Evolutionary conservation across 2,797 vertebrate genomes (phyloP), one percentile per base, ranked within the genome.

Genomic region (Gymnoscopelus microlampas): DNA sequence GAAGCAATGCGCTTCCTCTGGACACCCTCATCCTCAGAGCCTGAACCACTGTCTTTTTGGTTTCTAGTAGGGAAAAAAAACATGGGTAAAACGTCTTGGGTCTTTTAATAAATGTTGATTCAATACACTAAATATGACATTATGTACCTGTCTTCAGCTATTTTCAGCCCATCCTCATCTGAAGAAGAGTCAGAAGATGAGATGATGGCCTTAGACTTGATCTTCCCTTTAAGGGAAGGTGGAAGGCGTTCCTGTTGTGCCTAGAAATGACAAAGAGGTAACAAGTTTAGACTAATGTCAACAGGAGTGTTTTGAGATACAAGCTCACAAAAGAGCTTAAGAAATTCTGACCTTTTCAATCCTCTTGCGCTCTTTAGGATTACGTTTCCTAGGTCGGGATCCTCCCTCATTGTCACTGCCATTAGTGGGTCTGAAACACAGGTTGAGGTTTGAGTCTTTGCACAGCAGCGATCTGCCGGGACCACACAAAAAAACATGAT

Each of bases 141-240:
- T n/a, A 93, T 88, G 19, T 91, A 98, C 98, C 96, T 95, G 79
- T 99, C 98, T 86, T 99, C 98, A 8, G 97, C 98, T 84, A 99
- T 99, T 92, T 98, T 99, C 82, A 99, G 93, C 73, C 97, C 98
- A 77, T 98, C 98, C 89, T 99, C 98, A 87, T 99, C 98, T 10
- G 98, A 99, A 73, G 98, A 98, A 64, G 97, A 98, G 56, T 99
- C 98, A 5, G 97, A 99, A 11, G 98, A 99, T 14, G 98, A 99
- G 92, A 99, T 99, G 83, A 99, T 99, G 53, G 98, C 98, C 94
- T 99, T 99, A 11, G 98, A 99, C 86, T 99, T 99, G 85, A 99
- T 99, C 93, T 99, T 99, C 60, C 98, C 97, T 93, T 97, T 98
- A 89, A 99, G 93, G 84, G 97, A 98, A 24, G 94, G 96, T 54